Evolutionary conservation across 2,888 invertebrate species (phyloP).

Genomic region (Euplagia quadripunctaria): DNA sequence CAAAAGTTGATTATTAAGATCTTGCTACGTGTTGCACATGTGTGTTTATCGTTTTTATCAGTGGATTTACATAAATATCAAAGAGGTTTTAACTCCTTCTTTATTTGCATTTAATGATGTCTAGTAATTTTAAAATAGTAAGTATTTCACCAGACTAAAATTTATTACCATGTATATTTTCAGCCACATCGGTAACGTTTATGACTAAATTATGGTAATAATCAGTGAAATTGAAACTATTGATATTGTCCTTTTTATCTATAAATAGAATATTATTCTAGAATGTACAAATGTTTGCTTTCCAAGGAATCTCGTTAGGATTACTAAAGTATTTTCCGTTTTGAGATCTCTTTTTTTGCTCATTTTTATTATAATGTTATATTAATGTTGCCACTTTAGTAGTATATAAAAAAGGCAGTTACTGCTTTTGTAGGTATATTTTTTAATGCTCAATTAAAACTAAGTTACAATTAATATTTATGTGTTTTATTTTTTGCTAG

Average conservation of each 20-base stretch:
- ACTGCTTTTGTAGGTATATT: constrained; percentile 62
- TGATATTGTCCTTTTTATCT: constrained; percentile 1
- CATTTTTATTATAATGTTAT: constrained; percentile 51
- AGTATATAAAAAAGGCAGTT: constrained; percentile 60
- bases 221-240: not conserved
- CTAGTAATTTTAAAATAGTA: no score
- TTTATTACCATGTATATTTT: no score
- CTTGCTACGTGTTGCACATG: no score
- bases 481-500: constrained; percentile 26
- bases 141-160: no score
- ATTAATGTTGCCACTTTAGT: constrained; percentile 37
- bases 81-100: no score
- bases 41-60: no score
- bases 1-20: no score
- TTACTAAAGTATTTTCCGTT: constrained; percentile 70
- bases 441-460: constrained; percentile 55
- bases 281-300: constrained; percentile 82
- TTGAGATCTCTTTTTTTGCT: constrained; percentile 80
- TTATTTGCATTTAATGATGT: no score
- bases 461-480: constrained; percentile 31
- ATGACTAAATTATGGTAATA: no score
- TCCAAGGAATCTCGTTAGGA: constrained; percentile 84
- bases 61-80: no score
- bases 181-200: no score
- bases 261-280: constrained; percentile 36